Percentiles rank a stretch among this genome's conserved stretches.
phyloP scores from a whole-genome alignment of 2,888 invertebrate species.

The Perizoma affinitatum region DNA sequence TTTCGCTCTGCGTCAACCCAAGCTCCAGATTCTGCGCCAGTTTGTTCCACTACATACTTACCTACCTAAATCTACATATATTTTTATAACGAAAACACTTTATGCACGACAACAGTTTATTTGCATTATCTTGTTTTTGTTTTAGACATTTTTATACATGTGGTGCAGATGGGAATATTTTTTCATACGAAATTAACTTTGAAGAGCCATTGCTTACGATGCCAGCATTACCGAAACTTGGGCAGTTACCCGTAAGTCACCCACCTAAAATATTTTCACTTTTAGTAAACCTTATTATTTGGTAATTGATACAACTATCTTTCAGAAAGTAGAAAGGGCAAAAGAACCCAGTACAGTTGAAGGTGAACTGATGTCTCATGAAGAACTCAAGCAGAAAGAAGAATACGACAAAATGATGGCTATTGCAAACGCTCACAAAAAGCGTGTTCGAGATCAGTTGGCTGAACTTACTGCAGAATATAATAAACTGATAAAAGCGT shows the following conservation, averaged over 20 bases:
- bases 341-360: constrained; percentile 69
- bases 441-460: constrained; percentile 81
- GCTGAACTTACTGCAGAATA: constrained; percentile 83
- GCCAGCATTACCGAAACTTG: constrained; percentile 30
- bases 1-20: neutral
- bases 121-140: constrained; percentile 1
- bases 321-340: constrained; percentile 53
- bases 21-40: no score
- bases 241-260: constrained; percentile 54
- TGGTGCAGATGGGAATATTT: constrained; percentile 91
- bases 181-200: constrained; percentile 86
- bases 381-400: constrained; percentile 87
- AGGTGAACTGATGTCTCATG: constrained; percentile 79
- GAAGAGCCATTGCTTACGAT: constrained; percentile 55
- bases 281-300: no score
- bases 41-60: no score
- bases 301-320: constrained; percentile 14
- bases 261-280: no score
- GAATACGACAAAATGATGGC: constrained; percentile 86
- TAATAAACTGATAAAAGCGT: constrained; percentile 82
- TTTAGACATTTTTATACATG: constrained; percentile 82
- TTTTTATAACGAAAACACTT: no score
- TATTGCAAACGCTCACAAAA: constrained; percentile 86
- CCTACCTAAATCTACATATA: no score
- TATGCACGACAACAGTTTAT: no score